phyloP scores from a whole-genome alignment of 37 sponge, comb jelly and placozoan species.

The Diacarnus erythraeanus region DNA sequence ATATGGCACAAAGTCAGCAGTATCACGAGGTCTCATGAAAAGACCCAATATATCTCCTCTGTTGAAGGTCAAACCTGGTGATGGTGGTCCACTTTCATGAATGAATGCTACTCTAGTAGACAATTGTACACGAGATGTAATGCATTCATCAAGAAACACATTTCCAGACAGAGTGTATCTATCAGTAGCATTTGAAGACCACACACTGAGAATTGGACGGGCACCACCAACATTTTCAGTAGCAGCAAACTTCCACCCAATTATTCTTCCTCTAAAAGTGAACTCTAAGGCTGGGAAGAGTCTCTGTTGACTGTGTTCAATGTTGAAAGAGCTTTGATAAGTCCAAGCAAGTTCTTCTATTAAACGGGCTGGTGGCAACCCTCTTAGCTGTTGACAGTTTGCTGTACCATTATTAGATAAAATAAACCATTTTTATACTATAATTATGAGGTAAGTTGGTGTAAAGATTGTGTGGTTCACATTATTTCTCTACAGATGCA shows the following conservation, averaged over 20 bases:
- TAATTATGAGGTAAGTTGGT: too few species aligned
- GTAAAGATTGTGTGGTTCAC: too few species aligned
- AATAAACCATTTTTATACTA: too few species aligned
- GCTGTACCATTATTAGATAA: too few species aligned
- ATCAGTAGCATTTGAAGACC: not conserved
- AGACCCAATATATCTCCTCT: constrained; percentile 17
- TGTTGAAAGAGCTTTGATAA: not conserved
- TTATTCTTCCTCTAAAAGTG: constrained; percentile 10
- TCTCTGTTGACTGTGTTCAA: not conserved
- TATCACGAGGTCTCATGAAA: not conserved
- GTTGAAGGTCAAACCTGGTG: not conserved
- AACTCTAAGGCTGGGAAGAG: constrained; percentile 14
- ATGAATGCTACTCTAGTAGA: not conserved
- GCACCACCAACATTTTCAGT: not conserved
- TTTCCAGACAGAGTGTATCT: not conserved
- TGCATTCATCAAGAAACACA: not conserved
- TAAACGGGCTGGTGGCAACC: not conserved
- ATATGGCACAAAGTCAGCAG: constrained; percentile 6
- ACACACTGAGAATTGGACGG: constrained; percentile 7
- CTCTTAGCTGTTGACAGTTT: not conserved
- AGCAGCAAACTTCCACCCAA: constrained; percentile 20
- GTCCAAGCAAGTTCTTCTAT: not conserved
- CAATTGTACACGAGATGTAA: not conserved
- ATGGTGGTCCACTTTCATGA: not conserved
- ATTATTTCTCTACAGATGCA: too few species aligned